Conservation (phyloP, 2,797 vertebrate species). For the Monodelphis domestica region DNA sequence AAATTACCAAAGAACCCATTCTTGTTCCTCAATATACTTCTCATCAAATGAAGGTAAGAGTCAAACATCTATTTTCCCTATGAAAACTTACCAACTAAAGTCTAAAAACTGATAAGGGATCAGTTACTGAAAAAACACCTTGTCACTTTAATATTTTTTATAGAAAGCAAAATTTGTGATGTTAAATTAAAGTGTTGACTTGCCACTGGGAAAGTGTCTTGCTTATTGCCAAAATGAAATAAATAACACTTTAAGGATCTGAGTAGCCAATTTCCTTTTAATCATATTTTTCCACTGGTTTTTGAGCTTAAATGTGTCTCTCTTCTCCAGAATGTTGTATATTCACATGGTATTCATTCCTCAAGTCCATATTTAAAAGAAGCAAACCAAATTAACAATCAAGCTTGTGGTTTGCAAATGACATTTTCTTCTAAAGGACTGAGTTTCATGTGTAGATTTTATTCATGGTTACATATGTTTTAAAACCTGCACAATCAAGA, state of each 20-base stretch:
- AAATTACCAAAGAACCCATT: not conserved
- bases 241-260: not conserved
- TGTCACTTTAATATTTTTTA: not conserved
- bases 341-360: not conserved
- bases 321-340: not conserved
- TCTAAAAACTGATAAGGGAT: not conserved
- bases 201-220: not conserved
- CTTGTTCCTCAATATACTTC: not conserved
- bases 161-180: not conserved
- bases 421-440: not conserved
- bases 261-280: not conserved
- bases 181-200: not conserved
- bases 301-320: not conserved
- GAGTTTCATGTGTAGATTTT: not conserved
- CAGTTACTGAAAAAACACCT: not conserved
- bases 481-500: not conserved
- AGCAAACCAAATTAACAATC: not conserved
- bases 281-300: not conserved
- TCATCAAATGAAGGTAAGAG: not conserved
- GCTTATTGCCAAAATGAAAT: not conserved
- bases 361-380: not conserved
- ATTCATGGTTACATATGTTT: not conserved
- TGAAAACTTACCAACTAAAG: not conserved
- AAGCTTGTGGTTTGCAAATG: not conserved
- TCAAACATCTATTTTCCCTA: not conserved